These are phyloP conservation scores for Lasioglossum zephyrum DNA, from an alignment of 2,888 invertebrate genomes.

Conservation along the genomic window DNA sequence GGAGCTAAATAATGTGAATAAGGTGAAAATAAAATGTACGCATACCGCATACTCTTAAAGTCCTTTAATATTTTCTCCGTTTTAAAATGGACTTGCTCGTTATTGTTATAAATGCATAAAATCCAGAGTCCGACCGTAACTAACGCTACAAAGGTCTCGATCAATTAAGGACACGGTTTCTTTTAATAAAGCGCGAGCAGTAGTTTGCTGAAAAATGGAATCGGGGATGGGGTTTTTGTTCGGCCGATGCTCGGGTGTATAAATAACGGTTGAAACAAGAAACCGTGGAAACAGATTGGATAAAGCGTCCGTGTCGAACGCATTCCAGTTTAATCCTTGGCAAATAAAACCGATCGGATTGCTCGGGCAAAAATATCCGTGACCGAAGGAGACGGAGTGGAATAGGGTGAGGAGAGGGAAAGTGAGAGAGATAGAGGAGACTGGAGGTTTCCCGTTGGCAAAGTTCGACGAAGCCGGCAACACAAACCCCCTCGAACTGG, in stretches of 20 bases:
- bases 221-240: not conserved
- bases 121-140: not conserved
- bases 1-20: too few relatives aligned
- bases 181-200: not conserved
- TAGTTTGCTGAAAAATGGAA: not conserved
- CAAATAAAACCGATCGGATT: conserved; percentile 38
- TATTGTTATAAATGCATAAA: too few relatives aligned
- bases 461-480: conserved; percentile 25
- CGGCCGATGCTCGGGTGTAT: not conserved
- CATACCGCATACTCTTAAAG: too few relatives aligned
- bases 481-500: conserved; percentile 41
- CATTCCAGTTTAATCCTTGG: conserved; percentile 23
- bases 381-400: conserved; percentile 18
- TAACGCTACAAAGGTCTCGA: not conserved
- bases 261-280: conserved; percentile 7
- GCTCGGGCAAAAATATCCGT: conserved; percentile 30
- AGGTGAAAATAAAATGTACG: too few relatives aligned
- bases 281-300: not conserved
- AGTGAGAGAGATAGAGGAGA: not conserved
- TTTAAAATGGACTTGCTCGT: too few relatives aligned
- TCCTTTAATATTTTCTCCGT: too few relatives aligned
- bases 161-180: not conserved
- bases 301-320: conserved; percentile 5
- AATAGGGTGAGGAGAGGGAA: not conserved
- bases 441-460: conserved; percentile 21